Percentiles rank a stretch among this genome's conserved stretches.
Conservation (phyloP, 2,797 vertebrate genomes). For the Fringilla coelebs region DNA sequence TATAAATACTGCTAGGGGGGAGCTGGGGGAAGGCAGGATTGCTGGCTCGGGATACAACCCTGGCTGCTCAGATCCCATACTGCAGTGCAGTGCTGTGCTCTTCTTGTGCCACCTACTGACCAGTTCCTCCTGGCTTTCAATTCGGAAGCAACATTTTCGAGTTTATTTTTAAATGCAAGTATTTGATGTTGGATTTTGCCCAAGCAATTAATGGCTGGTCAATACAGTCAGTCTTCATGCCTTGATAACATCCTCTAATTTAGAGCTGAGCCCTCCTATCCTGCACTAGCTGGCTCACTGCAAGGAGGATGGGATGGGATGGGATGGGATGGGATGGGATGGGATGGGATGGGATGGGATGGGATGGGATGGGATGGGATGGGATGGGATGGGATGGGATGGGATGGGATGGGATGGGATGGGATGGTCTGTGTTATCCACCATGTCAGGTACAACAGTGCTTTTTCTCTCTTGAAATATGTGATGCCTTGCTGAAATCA, state of each 20-base stretch:
- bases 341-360: background rate
- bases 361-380: no score
- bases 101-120: slow-evolving; percentile 68
- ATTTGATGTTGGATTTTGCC: background rate
- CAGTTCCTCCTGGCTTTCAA: background rate
- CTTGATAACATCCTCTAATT: background rate
- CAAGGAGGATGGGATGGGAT: background rate
- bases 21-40: background rate
- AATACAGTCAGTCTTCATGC: background rate
- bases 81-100: background rate
- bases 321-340: no score
- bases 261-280: background rate
- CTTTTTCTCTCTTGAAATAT: background rate
- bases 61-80: accelerated
- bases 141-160: background rate
- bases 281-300: background rate
- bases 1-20: background rate
- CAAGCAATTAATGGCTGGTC: background rate
- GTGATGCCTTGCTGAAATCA: background rate
- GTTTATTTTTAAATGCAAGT: background rate
- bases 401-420: background rate
- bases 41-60: background rate
- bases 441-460: accelerated
- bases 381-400: background rate
- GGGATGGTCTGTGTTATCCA: background rate